Evolutionary conservation across 2,113 vertebrate species (phyloP), one percentile per base, ranked within the genome.

Genomic region (Eupsittula cactorum): DNA sequence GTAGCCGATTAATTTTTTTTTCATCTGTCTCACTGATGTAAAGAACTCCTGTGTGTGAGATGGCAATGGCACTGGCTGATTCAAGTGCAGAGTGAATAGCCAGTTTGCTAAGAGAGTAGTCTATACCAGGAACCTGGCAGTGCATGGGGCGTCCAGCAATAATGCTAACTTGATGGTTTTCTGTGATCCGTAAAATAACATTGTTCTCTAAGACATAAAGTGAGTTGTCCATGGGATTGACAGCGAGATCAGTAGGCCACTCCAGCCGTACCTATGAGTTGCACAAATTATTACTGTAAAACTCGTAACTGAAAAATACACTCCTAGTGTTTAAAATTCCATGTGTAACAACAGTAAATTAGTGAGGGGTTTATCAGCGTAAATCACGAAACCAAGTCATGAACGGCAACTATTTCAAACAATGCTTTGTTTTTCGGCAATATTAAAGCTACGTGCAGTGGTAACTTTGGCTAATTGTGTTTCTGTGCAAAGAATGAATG

Each of bases 221-320:
- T 53, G 99, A 99, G 97, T 99, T 99, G 98, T 99, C 99, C 99
- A 99, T 99, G 91, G 99, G 99, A 97, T 99, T 99, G 96, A 99
- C 98, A 37, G 99, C 99, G 69, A 99, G 98, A 98, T 99, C 99
- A 41, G 99, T 99, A 49, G 99, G 99, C 99, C 99, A 99, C 96
- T 99, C 99, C 83, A 99, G 98, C 85, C 99, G 99, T 93, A 99
- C 99, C 99, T 99, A 97, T 82, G 90, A 96, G 91, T 96, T 96
- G 97, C 81, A 95, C 17, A 76, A 94, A 95, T 90, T 95, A 90
- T 95, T 90, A 90, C 93, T 97, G 95, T 96, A 92, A 95, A 95
- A 97, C 94, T 95, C 91, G 0, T 78, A 84, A 91, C 92, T 94
- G 88, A 95, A 82, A 81, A 96, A 74, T 91, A 96, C 85, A 95